phyloP scores from a whole-genome alignment of 2,888 invertebrate genomes.

The Dichetophora obliterata region DNA sequence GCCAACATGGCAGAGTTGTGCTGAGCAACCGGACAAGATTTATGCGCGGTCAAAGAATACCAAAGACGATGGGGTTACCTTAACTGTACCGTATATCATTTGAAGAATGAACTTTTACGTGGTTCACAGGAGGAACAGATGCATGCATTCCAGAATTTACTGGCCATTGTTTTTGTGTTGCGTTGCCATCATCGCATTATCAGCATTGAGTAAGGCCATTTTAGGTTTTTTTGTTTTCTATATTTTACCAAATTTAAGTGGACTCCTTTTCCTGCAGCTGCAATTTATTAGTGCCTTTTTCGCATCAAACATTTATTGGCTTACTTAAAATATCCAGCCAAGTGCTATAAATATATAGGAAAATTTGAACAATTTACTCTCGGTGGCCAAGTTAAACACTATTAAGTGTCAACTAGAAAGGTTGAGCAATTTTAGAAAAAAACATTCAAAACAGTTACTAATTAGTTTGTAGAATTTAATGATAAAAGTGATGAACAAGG shows the following conservation, averaged over 20 bases:
- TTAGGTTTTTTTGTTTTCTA: not conserved
- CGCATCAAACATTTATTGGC: not conserved
- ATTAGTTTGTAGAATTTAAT: no score
- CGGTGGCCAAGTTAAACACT: no score
- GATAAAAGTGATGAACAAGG: no score
- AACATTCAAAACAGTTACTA: no score
- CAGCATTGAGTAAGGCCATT: not conserved
- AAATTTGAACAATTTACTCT: no score
- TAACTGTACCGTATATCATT: constrained; percentile 4
- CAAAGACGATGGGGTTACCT: constrained; percentile 18
- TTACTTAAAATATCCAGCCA: not conserved
- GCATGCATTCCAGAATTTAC: constrained; percentile 13
- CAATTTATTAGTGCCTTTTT: constrained; percentile 2
- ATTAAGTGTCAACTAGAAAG: no score
- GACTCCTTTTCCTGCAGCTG: constrained; percentile 1
- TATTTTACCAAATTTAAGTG: not conserved
- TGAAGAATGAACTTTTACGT: constrained; percentile 9
- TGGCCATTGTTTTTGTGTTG: not conserved
- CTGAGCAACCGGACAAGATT: not conserved
- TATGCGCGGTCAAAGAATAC: constrained; percentile 11
- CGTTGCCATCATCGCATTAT: not conserved
- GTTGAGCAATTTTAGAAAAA: no score
- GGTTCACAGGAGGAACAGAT: not conserved
- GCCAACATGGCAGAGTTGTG: not conserved
- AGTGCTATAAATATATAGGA: no score